These are phyloP conservation scores for Ostrea edulis DNA, from an alignment of 1,140 invertebrate species.

Conservation along the genomic window DNA sequence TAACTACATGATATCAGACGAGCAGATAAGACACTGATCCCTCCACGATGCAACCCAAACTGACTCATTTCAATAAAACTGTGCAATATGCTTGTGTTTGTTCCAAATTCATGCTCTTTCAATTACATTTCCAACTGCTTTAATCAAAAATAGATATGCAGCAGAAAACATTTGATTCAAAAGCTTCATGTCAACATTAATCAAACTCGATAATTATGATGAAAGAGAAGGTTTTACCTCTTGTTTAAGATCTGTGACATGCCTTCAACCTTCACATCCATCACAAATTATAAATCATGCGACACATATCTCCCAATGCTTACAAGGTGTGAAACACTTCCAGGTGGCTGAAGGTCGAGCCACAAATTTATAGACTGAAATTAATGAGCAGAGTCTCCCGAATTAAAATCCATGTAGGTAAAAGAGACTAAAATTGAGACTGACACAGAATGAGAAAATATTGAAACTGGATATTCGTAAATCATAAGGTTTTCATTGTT, in stretches of 20 bases:
- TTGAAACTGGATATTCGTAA: constrained; percentile 8
- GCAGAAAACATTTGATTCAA: neutral
- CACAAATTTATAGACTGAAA: neutral
- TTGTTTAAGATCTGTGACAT: neutral
- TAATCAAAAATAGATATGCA: constrained; percentile 14
- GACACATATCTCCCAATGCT: neutral
- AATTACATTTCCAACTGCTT: constrained; percentile 37
- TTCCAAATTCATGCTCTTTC: constrained; percentile 8
- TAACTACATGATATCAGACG: neutral
- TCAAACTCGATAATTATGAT: constrained; percentile 5
- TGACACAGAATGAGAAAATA: neutral
- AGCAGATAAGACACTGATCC: neutral
- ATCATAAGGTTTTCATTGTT: neutral
- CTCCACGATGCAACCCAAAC: constrained; percentile 13
- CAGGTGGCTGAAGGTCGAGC: neutral
- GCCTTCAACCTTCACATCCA: neutral
- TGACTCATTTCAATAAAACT: constrained; percentile 22
- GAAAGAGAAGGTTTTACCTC: neutral
- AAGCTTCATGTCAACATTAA: neutral
- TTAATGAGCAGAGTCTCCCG: neutral
- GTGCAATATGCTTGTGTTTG: neutral
- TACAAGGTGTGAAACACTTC: neutral
- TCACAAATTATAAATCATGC: neutral
- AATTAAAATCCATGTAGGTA: neutral
- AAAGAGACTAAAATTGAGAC: neutral